Base-by-base conservation (phyloP, 2,888 invertebrate genomes). In the Meiosimyza decipiens region DNA sequence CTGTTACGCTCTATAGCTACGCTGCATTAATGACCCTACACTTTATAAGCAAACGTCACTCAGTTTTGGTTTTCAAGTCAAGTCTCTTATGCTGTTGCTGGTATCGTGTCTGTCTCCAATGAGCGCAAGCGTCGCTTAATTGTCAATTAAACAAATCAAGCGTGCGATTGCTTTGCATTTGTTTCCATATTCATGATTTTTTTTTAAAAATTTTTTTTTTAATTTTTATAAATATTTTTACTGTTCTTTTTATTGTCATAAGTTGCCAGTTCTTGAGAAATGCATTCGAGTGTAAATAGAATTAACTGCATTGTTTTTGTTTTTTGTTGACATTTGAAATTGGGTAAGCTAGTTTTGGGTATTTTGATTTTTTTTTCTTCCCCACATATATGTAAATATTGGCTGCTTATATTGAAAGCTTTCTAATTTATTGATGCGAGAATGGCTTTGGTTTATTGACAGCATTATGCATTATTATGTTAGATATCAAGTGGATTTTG, bases 91-190 rank as follows among this genome's bases (percentile, higher is more conserved):
- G 33, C 28, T 52, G 28, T 50, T 16, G 52, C 49, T 69, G 22
- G 33, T 28, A 16, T 11, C 68, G 47, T 28, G 28, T 28, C 28
- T 68, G 68, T 50, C 22, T 6, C 28, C 60, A 6, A 15, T 11
- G 62, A 15, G 12, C 49, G n/a, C 18, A 60, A 51, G 69, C 60
- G 52, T 60, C 69, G 62, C 62, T 72, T 70, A 74, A 72, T 72
- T 74, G 74, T 69, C 74, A 74, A 72, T 72, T 72, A 69, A 69
- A 72, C 62, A 74, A 71, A 71, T 72, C 71, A 74, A 74, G 72
- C 74, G 63, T 72, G 68, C 57, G 63, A 68, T 72, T 71, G 66
- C 52, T 57, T 70, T 63, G 65, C 16, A 47, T 65, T 50, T 60
- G 49, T 67, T 52, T 65, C 22, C 49, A n/a, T 49, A 50, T 65